Evolutionary conservation across 1,140 invertebrate species (phyloP), one percentile per base, ranked within the genome.

Genomic region (Nixonia krombeini): DNA sequence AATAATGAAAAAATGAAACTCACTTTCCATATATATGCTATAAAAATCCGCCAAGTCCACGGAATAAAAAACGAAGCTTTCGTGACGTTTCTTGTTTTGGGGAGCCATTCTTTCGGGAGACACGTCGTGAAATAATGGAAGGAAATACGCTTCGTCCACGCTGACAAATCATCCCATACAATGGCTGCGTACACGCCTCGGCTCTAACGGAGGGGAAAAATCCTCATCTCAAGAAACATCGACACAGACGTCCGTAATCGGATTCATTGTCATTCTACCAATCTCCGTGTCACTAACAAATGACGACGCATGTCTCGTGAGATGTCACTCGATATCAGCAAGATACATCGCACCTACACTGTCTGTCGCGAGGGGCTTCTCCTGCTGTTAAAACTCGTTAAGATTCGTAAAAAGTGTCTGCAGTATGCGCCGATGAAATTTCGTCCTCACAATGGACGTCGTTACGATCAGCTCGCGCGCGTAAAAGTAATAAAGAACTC

Each of bases 281-380:
- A 45, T 58, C 45, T 58, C 71, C 41, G 66, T 67, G 44, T 61
- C 64, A 47, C 61, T 71, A 71, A 74, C 61, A 76, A 77, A 77
- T 76, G 75, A 76, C 66, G 64, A 63, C 63, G 64, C 64, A 52
- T 70, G 73, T 74, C 66, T 41, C 35, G 59, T 52, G 61, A 72
- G 58, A 73, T 71, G 72, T 77, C 74, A 70, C 44, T 47, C 44
- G 62, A 53, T 77, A 76, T 77, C 74, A 70, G 56, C 33, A 16
- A 46, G 47, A 55, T 45, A 55, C 62, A 74, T 73, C 67, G 64
- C 31, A 23, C n/a, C 25, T 38, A 51, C 13, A 15, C 31, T 37
- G 9, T 41, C 46, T 33, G 33, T 61, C 58, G 25, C 35, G 21
- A 64, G 18, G 21, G 37, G 59, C 61, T 73, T 67, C 45, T 44